Evolutionary conservation across 1,140 invertebrate genomes (phyloP), one percentile per base, ranked within the genome.

Genomic region (Drosophila sulfurigaster): DNA sequence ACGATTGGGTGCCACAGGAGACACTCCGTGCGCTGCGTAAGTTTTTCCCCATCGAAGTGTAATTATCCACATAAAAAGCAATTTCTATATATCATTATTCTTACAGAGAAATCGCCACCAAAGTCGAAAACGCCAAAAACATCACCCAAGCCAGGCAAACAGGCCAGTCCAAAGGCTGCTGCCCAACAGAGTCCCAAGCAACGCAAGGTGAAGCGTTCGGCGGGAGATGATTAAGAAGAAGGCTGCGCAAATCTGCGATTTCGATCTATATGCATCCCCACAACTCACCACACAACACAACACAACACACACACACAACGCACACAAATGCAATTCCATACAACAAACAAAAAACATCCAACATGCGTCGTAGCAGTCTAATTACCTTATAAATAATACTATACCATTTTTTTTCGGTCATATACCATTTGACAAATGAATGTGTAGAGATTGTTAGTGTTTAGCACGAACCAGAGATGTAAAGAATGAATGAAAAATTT

Each of bases 1-100:
- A 98, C 91, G 98, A 99, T 76, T 99, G 99, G 99, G 93, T 99
- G 81, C 99, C 99, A 64, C 96, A 97, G 89, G 97, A 98, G 93
- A 96, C 97, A 82, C 94, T 98, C 25, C 95, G 96, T 49, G 95
- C 95, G 92, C 93, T 97, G 65, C 97, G 96, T 97, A 94, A 96
- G 96, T 96, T 32, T 32, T 32, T 32, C 30, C 6, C 30, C 20
- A 25, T 4, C 20, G 20, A 6, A 30, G 30, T 54, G 3, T 4
- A 28, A 20, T 28, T 6, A 28, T 11, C 1, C 35, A 16, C 11
- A 4, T 20, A 20, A 0, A 20, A 20, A 3, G 20, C 20, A 20
- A 25, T 25, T 16, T 13, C 1, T n/a, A 20, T 41, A 28, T 8
- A 38, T 38, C 10, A 38, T 57, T 45, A 43, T 1, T 49, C 35